Base-by-base conservation (phyloP, 2,888 invertebrate genomes). In the Cataglyphis livida region DNA sequence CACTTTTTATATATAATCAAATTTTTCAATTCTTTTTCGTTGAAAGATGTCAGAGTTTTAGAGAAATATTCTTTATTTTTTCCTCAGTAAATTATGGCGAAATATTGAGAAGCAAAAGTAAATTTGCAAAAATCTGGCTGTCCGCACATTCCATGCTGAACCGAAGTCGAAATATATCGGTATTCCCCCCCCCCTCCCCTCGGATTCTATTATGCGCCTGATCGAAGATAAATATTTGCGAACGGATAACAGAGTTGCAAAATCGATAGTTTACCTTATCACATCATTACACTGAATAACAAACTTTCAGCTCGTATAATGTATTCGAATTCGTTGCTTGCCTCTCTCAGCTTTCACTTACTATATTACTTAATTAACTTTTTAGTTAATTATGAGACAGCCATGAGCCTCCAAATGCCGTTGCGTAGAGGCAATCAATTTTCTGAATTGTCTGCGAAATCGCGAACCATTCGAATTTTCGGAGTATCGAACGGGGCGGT, bases 141-240 rank as follows among this genome's bases (percentile, higher is more conserved):
- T 54, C 25, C 54, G 15, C 38, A 38, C 64, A 68, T 81, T 81
- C 71, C 25, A 25, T 18, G 21, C 25, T 10, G 9, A 54, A 51
- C 41, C 51, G 21, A 78, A 70, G 41, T 51, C 62, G 25, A 48
- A 7, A 51, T 59, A 57, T n/a, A 32, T 66, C 32, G 9, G 28
- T 51, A 28, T 51, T 1, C 44, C 5, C 21, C 21, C 21, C 0
- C 21, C 21, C 21, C 21, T 0, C 21, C 21, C 21, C 21, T 21
- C 57, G 38, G 38, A 73, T 28, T 48, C 38, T 35, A 70, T 65
- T 76, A 75, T 76, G 70, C 54, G 32, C 21, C 28, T 48, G 54
- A 84, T 84, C 76, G 65, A 82, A 71, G 28, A 51, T 25, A 84
- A 84, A 84, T 82, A 64, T 84, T 84, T 71, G 71, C 65, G 28